Base-by-base conservation (phyloP, 1,140 invertebrate genomes). In the Galleria mellonella region DNA sequence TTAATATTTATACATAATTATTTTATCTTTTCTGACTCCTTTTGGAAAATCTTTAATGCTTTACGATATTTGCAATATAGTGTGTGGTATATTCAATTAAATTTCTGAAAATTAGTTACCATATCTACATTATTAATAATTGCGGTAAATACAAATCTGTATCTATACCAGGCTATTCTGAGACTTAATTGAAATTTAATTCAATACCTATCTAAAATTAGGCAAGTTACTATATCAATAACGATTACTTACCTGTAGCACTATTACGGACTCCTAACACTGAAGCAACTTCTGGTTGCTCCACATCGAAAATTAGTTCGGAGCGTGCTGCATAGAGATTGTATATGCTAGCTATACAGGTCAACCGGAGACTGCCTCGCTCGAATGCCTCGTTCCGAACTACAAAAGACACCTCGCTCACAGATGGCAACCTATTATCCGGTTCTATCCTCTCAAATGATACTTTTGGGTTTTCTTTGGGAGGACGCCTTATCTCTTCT, bases 211-310 rank as follows among this genome's bases (percentile, higher is more conserved):
- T n/a, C n/a, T n/a, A n/a, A n/a, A n/a, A n/a, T n/a, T n/a, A n/a
- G n/a, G n/a, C n/a, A n/a, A n/a, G n/a, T n/a, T n/a, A n/a, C n/a
- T n/a, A 6, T 23, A 23, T 23, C 17, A 23, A 23, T 23, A 3
- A 6, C 17, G n/a, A n/a, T 14, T 44, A 67, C 81, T 78, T 55
- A 85, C 78, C 75, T 65, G 54, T 32, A 32, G 73, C 69, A 55
- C 51, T 62, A 61, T 85, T 83, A 43, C 82, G 71, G 35, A 83
- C 78, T 56, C 82, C 91, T 56, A 92, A 72, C 43, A 92, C 91
- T 12, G 91, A 91, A 48, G 91, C 91, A 51, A 91, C 86, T 73
- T 90, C 87, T 43, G 91, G 91, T 57, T 89, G 89, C 78, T 92
- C 91, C 75, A 91, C 90, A 62, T 90, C 89, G 51, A 92, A 83